Evolutionary conservation across 2,113 vertebrate genomes (phyloP).

Genomic region (Upupa epops): DNA sequence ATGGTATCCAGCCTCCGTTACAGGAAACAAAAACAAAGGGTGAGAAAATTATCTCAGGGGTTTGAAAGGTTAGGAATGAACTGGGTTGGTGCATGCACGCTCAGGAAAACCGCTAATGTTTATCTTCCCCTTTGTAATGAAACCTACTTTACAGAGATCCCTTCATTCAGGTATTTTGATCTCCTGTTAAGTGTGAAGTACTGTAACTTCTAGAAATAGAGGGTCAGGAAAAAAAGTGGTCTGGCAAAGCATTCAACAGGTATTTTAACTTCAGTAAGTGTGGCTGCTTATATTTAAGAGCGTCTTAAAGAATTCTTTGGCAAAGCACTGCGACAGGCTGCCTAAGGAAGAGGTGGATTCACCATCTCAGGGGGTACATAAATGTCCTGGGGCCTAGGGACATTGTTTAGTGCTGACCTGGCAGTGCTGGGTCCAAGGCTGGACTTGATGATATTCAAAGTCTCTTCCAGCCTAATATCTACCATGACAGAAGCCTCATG

Average conservation of each 20-base stretch:
- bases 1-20: neutral
- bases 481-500: neutral
- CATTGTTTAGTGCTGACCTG: too few relatives aligned
- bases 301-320: neutral
- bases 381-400: too few relatives aligned
- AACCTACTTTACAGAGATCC: neutral
- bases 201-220: neutral
- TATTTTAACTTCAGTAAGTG: neutral
- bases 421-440: too few relatives aligned
- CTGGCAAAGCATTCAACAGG: neutral
- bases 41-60: neutral
- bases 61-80: neutral
- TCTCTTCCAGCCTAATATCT: too few relatives aligned
- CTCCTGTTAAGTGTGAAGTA: neutral
- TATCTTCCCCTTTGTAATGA: neutral
- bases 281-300: neutral
- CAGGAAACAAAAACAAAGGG: neutral
- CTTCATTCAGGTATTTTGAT: neutral
- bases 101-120: neutral
- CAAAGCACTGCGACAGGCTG: too few relatives aligned
- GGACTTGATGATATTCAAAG: too few relatives aligned
- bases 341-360: too few relatives aligned
- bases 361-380: too few relatives aligned
- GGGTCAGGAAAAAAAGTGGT: neutral
- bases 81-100: neutral